Conservation (phyloP, 2,888 invertebrate genomes). For the Gastracanthus pulcherrimus region DNA sequence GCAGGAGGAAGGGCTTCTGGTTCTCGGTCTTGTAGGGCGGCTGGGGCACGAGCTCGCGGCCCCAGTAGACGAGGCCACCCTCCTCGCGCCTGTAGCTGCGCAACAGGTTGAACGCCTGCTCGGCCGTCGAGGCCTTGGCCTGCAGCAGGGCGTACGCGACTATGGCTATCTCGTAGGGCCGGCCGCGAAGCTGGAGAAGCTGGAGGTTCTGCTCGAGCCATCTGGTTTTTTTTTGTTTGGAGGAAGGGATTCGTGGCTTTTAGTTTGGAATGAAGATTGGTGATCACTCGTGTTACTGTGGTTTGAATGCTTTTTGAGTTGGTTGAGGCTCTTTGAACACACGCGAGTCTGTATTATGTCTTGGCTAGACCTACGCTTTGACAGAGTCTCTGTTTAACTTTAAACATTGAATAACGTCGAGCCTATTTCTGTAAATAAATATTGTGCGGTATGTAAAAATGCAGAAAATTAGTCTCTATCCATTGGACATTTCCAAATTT, state of each 20-base stretch:
- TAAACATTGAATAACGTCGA: no score
- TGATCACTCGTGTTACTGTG: no score
- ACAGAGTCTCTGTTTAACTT: no score
- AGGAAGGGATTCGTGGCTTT: not conserved
- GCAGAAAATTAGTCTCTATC: no score
- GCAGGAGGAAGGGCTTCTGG: conserved; percentile 93
- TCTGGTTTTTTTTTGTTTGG: conserved; percentile 59
- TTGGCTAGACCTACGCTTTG: no score
- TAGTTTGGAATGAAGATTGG: no score
- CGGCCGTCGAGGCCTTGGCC: conserved; percentile 91
- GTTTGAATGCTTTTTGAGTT: no score
- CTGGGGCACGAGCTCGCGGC: conserved; percentile 86
- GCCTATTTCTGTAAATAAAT: no score
- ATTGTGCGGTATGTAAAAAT: no score
- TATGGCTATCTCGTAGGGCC: conserved; percentile 92
- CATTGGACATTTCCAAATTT: no score
- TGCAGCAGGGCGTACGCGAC: conserved; percentile 92
- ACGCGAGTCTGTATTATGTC: no score
- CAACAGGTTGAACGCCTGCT: conserved; percentile 88
- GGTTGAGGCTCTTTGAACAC: no score
- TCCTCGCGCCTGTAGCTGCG: conserved; percentile 83
- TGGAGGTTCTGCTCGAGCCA: conserved; percentile 92
- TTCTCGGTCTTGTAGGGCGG: conserved; percentile 93
- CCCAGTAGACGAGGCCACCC: conserved; percentile 93
- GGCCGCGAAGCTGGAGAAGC: conserved; percentile 84